Evolutionary conservation across 2,113 vertebrate genomes (phyloP), one percentile per base, ranked within the genome.

Genomic region (Zosterops lateralis): DNA sequence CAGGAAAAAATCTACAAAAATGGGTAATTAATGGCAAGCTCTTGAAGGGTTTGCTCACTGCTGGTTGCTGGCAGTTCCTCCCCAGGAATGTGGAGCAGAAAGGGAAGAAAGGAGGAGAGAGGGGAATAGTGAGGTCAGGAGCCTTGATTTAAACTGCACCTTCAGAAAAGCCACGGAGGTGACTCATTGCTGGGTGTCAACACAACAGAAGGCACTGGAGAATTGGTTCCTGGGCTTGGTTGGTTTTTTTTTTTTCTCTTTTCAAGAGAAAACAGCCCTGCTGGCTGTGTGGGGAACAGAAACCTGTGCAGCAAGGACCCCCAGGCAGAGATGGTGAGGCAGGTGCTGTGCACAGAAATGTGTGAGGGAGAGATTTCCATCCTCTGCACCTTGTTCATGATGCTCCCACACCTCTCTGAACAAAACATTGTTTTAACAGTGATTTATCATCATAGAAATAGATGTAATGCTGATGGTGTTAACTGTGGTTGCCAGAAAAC

Each of bases 341-440:
- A 83, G 45, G 58, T 1, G 3, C 24, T 40, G 8, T 3, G 11
- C 32, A 6, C 3, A 65, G 32, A 40, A 38, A 38, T 1, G 2
- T 19, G 16, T 19, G 9, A 54, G 9, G 28, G 32, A 68, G 24
- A 66, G 11, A n/a, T 22, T 77, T 48, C 50, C 47, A 21, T 17
- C 10, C 14, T 5, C 54, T 76, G 21, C 24, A 7, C 32, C 24
- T 51, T 18, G 1, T 4, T 10, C 3, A 0, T 6, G 38, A n/a
- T 34, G 8, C 9, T 66, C 17, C 36, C 16, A 21, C 1, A 0
- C 58, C 9, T 50, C 19, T 70, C 53, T 53, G 36, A 26, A 25
- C 4, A 93, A 85, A 86, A 50, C 34, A 53, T 5, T n/a, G 3
- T 4, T 84, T 81, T 54, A 87, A 34, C 7, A 36, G 32, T 13